Conservation (phyloP, 2,797 vertebrate genomes). For the Limosa lapponica region DNA sequence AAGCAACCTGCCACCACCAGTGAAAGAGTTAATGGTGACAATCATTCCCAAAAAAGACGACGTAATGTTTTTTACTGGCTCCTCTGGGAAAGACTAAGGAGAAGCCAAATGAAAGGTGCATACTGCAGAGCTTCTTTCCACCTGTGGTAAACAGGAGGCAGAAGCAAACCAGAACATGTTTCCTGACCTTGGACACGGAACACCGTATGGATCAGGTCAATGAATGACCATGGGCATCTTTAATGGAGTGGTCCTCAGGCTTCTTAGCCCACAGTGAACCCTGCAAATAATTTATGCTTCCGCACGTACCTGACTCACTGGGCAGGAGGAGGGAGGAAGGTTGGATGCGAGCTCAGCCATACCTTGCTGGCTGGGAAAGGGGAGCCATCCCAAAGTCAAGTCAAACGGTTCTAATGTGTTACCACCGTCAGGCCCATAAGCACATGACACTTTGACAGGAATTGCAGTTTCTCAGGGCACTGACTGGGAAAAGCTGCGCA, state of each 20-base stretch:
- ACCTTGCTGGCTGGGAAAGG: neutral
- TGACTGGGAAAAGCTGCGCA: rapidly evolving
- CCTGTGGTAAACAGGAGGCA: neutral
- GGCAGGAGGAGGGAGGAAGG: neutral
- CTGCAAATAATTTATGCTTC: neutral
- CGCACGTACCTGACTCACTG: neutral
- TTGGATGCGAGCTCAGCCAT: rapidly evolving
- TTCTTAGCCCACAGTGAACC: neutral
- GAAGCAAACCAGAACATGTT: neutral
- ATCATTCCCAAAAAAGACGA: neutral
- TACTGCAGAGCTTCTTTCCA: neutral
- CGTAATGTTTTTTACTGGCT: neutral
- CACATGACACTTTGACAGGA: neutral
- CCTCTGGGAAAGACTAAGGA: neutral
- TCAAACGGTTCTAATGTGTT: rapidly evolving
- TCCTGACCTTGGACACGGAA: neutral
- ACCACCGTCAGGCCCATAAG: neutral
- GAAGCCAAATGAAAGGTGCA: neutral
- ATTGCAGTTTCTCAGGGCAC: neutral
- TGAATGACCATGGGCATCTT: neutral
- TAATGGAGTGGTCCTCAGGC: neutral
- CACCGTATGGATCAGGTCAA: neutral
- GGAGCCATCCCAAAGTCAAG: neutral
- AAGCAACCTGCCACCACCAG: neutral
- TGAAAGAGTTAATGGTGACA: neutral